phyloP scores from a whole-genome alignment of 2,113 vertebrate species.

The Passer domesticus region DNA sequence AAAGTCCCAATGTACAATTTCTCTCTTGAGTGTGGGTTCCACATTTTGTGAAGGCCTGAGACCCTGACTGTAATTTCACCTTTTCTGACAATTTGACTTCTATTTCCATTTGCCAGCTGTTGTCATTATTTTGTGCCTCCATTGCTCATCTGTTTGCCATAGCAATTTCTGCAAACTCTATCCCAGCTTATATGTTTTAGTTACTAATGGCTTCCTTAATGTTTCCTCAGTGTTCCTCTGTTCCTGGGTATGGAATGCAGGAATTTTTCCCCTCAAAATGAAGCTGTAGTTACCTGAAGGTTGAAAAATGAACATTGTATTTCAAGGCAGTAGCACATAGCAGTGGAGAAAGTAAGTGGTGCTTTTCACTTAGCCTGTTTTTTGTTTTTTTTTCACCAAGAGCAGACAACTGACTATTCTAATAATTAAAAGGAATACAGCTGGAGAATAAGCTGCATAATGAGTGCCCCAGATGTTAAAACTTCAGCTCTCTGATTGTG shows the following conservation, averaged over 20 bases:
- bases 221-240: background rate
- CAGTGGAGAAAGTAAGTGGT: background rate
- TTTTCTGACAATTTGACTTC: background rate
- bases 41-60: background rate
- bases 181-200: background rate
- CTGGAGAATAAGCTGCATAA: conserved; percentile 32
- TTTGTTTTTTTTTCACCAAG: background rate
- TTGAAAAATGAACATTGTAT: conserved; percentile 3
- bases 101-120: background rate
- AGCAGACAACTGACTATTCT: conserved; percentile 25
- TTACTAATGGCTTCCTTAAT: background rate
- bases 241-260: background rate
- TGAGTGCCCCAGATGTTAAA: conserved; percentile 26
- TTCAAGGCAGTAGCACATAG: background rate
- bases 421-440: conserved; percentile 50
- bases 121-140: background rate
- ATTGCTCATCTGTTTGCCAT: background rate
- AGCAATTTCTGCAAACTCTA: background rate
- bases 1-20: background rate
- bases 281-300: background rate
- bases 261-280: background rate
- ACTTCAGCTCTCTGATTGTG: background rate
- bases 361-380: background rate
- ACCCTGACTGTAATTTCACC: background rate
- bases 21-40: background rate